Evolutionary conservation across 1,140 invertebrate genomes (phyloP).

Genomic region (Eufriesea mexicana): DNA sequence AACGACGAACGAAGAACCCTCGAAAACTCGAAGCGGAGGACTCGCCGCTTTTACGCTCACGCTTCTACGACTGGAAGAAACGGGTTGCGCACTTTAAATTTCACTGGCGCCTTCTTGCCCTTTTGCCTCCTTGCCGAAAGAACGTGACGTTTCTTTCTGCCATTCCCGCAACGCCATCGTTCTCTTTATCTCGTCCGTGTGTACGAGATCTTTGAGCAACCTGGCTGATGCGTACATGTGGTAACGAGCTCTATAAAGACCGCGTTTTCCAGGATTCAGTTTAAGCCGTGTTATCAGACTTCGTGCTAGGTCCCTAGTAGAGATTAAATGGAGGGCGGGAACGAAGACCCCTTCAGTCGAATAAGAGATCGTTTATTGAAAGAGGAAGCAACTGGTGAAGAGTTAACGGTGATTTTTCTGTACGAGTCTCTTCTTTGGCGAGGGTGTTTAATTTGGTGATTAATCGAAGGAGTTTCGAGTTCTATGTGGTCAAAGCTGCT

Average conservation of each 20-base stretch:
- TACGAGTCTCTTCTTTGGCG: not conserved
- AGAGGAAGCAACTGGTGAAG: constrained; percentile 29
- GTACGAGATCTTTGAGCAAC: not conserved
- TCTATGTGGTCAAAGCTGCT: not conserved
- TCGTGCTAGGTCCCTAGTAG: constrained; percentile 9
- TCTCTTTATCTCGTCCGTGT: not conserved
- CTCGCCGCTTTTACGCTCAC: not conserved
- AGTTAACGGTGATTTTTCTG: constrained; percentile 2
- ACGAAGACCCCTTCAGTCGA: not conserved
- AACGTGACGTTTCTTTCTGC: constrained; percentile 18
- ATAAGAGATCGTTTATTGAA: constrained; percentile 30
- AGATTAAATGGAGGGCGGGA: constrained; percentile 21
- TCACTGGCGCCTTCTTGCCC: constrained; percentile 2
- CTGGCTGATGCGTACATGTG: too few species aligned
- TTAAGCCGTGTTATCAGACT: constrained; percentile 15
- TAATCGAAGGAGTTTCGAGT: not conserved
- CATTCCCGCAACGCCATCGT: not conserved
- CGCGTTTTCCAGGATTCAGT: not conserved
- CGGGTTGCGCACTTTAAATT: constrained; percentile 42
- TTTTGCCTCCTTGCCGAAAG: not conserved
- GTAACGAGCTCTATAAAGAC: not conserved
- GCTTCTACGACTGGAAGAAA: constrained; percentile 1
- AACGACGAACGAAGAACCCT: constrained; percentile 42
- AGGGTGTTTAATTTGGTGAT: not conserved
- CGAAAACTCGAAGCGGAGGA: constrained; percentile 24